Percentiles rank a stretch among this genome's conserved stretches.
These are phyloP conservation scores for Halesus radiatus DNA, from an alignment of 1,140 invertebrate genomes.

Conservation along the genomic window DNA sequence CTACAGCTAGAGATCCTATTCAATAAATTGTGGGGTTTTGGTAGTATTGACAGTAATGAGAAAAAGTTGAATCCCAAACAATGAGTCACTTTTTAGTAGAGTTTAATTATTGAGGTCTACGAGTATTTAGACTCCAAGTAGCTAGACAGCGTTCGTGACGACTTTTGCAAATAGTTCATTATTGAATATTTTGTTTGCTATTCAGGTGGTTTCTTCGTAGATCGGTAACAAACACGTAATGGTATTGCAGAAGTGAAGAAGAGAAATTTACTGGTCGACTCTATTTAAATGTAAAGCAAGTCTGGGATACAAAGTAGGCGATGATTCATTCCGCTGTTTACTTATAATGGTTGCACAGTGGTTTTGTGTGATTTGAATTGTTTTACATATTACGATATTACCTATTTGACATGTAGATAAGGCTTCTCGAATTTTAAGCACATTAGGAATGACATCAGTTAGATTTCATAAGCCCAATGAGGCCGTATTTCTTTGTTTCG, in stretches of 20 bases:
- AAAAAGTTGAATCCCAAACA: too few relatives aligned
- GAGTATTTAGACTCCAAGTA: too few relatives aligned
- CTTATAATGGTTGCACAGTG: background rate
- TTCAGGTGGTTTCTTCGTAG: too few relatives aligned
- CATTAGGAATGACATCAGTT: background rate
- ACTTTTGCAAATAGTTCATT: too few relatives aligned
- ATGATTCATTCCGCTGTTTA: background rate
- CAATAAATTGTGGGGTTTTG: too few relatives aligned
- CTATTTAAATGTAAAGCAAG: background rate
- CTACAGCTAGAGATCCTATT: too few relatives aligned
- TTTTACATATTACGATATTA: conserved; percentile 9
- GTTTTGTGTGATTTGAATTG: conserved; percentile 11
- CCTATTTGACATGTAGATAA: conserved; percentile 6
- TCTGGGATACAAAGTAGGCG: conserved; percentile 14
- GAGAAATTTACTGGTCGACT: conserved; percentile 11
- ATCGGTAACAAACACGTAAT: background rate
- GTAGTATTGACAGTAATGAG: too few relatives aligned
- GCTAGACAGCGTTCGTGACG: too few relatives aligned
- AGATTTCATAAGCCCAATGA: background rate
- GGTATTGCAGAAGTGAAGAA: background rate
- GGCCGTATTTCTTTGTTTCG: too few relatives aligned
- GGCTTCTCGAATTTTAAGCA: conserved; percentile 13
- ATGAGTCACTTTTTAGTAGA: too few relatives aligned
- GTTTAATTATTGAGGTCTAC: too few relatives aligned
- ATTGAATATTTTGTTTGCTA: too few relatives aligned